phyloP scores from a whole-genome alignment of 2,888 invertebrate species.

The Gasteruption jaculator region DNA sequence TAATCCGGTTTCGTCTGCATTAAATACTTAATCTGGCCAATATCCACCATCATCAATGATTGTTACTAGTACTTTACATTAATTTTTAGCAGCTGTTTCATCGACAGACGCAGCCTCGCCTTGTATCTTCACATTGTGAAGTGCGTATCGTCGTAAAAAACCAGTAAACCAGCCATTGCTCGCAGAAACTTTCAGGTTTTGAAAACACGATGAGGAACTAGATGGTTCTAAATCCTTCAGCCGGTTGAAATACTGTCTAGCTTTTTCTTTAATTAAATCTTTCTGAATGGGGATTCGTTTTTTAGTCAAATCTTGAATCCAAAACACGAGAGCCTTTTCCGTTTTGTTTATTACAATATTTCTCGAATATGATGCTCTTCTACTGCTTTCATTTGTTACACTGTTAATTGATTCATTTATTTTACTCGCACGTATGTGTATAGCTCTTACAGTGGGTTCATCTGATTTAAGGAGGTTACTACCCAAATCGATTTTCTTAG shows the following conservation, averaged over 20 bases:
- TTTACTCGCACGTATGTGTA: conserved; percentile 20
- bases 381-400: conserved; percentile 17
- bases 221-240: conserved; percentile 18
- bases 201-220: conserved; percentile 14
- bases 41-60: conserved; percentile 28
- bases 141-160: conserved; percentile 20
- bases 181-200: conserved; percentile 21
- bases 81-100: conserved; percentile 21
- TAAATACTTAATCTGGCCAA: conserved; percentile 27
- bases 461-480: conserved; percentile 19
- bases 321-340: conserved; percentile 21
- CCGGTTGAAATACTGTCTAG: conserved; percentile 19
- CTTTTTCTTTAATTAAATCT: conserved; percentile 23
- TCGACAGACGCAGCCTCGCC: conserved; percentile 25
- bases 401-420: conserved; percentile 17
- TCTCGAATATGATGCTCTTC: conserved; percentile 18
- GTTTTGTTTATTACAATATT: conserved; percentile 20
- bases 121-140: conserved; percentile 22
- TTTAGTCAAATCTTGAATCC: conserved; percentile 24
- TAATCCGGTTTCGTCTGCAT: conserved; percentile 27
- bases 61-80: conserved; percentile 19
- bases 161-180: conserved; percentile 25
- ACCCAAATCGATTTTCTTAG: too few relatives aligned
- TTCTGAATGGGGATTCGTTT: conserved; percentile 24
- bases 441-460: conserved; percentile 21